Base-by-base conservation (phyloP, 2,797 vertebrate genomes). In the Falco biarmicus region DNA sequence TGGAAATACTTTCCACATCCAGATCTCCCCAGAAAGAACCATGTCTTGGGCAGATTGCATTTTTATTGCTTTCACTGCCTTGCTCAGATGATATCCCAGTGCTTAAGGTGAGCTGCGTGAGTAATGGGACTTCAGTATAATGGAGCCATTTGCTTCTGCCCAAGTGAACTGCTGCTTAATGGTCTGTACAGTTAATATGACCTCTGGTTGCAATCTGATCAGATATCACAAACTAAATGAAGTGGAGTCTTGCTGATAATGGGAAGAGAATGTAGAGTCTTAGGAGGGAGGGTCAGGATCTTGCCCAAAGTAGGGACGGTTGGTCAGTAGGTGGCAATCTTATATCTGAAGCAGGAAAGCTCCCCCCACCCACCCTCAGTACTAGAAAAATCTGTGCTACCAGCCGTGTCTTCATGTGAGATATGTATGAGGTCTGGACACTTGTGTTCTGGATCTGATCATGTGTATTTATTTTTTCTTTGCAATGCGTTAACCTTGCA, bases 1-100 rank as follows among this genome's bases (percentile, higher is more conserved):
- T 93, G 94, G 90, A 97, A 97, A 96, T 93, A 92, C 87, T 87
- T 94, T 82, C 94, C 92, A 87, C 29, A 96, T 92, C 96, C 93
- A 96, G 96, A 95, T 96, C 76, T 94, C 84, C 76, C 93, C 94
- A 94, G 96, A 45, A 91, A 73, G 45, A 97, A 96, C 95, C 84
- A 34, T 32, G 69, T 95, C 70, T 78, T 76, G 74, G 43, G 69
- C 82, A 95, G 82, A 80, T 59, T 79, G 56, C 28, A 24, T 93
- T 93, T 97, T 97, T 95, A 97, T 94, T 96, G 84, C 96, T 37
- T 95, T 89, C 66, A 78, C 39, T 89, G 59, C 90, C 73, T 85
- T 50, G 76, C 73, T 81, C 61, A 66, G 87, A 96, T 83, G 90
- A 87, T 93, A 88, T 91, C 76, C 87, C 3, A 4, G 84, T 83